A percentile compares a stretch with the other conserved stretches of the same genome.
Conservation (phyloP, 2,113 vertebrate genomes). For the Tachuris rubrigastra region DNA sequence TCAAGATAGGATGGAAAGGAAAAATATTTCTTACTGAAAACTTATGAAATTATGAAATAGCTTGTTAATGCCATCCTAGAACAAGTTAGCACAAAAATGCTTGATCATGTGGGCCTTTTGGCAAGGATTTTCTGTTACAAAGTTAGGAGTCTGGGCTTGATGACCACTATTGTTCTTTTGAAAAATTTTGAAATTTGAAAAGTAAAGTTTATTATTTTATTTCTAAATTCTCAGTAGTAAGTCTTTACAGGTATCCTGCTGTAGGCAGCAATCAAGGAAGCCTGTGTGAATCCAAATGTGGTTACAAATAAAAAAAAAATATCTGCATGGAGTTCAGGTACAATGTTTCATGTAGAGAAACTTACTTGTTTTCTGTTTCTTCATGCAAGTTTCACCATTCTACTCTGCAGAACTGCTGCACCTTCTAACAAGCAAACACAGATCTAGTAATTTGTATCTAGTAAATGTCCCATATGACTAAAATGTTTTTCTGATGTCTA, state of each 20-base stretch:
- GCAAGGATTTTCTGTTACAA: neutral
- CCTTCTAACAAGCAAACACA: neutral
- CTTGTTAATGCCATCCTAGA: neutral
- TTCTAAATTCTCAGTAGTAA: neutral
- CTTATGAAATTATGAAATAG: no score
- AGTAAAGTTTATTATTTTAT: neutral
- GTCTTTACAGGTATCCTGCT: neutral
- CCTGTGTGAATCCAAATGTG: neutral
- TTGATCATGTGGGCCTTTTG: neutral
- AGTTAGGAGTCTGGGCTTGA: neutral
- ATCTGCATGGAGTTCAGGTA: neutral
- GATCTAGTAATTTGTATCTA: neutral
- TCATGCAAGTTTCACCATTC: neutral
- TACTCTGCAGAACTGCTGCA: neutral
- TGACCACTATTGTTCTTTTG: neutral
- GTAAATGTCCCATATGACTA: neutral
- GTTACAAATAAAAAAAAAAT: neutral
- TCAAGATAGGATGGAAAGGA: neutral
- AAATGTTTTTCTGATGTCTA: neutral
- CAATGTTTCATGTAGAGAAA: neutral
- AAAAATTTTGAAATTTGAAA: neutral
- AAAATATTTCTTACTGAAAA: neutral
- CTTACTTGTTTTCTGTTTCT: neutral
- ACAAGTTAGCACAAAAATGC: neutral
- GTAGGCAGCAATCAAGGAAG: neutral